These are phyloP conservation scores for Scaptomyza hsui DNA, from an alignment of 1,140 invertebrate species.

Conservation along the genomic window DNA sequence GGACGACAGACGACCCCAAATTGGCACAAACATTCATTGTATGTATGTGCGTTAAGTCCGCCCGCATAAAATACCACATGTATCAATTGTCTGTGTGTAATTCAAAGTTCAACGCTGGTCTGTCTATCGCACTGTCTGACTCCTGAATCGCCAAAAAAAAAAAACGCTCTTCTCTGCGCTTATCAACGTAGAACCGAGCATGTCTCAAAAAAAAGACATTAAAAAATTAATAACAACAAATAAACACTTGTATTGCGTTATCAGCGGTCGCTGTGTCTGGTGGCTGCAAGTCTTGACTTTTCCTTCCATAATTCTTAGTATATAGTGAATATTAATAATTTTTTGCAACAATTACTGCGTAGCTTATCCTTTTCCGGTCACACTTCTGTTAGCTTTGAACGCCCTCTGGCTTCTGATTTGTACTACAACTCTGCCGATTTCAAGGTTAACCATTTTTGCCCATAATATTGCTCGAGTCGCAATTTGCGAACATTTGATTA, in stretches of 20 bases:
- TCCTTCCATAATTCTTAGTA: slow-evolving; percentile 10
- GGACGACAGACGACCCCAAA: slow-evolving; percentile 57
- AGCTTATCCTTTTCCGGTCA: slow-evolving; percentile 57
- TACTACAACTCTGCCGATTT: slow-evolving; percentile 30
- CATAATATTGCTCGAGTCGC: slow-evolving; percentile 38
- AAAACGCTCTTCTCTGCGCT: slow-evolving; percentile 30
- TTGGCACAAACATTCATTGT: slow-evolving; percentile 10
- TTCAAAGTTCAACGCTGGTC: slow-evolving; percentile 43
- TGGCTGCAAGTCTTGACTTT: slow-evolving; percentile 48
- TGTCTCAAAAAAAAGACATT: slow-evolving; percentile 25
- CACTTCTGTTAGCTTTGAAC: slow-evolving; percentile 48
- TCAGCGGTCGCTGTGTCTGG: slow-evolving; percentile 28
- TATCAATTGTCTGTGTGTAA: slow-evolving; percentile 50
- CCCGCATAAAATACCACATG: slow-evolving; percentile 67
- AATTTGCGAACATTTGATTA: slow-evolving; percentile 59
- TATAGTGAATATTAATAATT: slow-evolving; percentile 1
- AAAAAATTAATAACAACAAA: background rate
- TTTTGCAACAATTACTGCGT: slow-evolving; percentile 18
- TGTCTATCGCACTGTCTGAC: slow-evolving; percentile 28
- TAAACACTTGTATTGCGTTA: slow-evolving; percentile 26
- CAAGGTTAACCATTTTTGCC: slow-evolving; percentile 63
- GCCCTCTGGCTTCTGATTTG: slow-evolving; percentile 47
- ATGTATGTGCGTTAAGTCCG: slow-evolving; percentile 36
- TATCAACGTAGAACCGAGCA: slow-evolving; percentile 36
- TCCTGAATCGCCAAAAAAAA: slow-evolving; percentile 45